These are phyloP conservation scores for Rhombomys opimus DNA, from an alignment of 2,113 vertebrate genomes.

Conservation along the genomic window DNA sequence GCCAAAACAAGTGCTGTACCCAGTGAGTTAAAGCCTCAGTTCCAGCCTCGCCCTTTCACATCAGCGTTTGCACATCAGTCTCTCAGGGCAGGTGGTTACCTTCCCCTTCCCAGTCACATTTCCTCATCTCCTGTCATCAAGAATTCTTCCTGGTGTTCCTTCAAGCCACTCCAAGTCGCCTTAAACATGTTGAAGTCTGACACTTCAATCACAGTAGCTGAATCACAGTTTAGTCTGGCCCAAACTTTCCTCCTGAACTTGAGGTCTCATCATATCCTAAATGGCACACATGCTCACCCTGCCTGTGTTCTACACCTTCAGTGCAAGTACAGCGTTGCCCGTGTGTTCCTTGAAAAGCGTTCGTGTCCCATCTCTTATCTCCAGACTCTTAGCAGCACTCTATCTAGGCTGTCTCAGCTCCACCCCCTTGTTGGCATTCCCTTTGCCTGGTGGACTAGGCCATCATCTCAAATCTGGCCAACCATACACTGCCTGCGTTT, in stretches of 20 bases:
- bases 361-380: background rate
- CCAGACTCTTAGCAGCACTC: background rate
- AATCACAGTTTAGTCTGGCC: conserved; percentile 9
- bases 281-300: background rate
- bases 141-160: background rate
- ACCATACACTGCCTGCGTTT: background rate
- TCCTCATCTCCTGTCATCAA: background rate
- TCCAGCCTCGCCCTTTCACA: background rate
- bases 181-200: background rate
- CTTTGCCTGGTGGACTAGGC: background rate
- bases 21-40: background rate
- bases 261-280: background rate
- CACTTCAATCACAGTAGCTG: background rate
- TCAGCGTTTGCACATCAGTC: background rate
- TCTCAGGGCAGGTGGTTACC: background rate
- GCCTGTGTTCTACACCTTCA: background rate
- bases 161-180: background rate
- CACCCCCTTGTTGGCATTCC: background rate
- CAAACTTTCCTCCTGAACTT: conserved; percentile 23
- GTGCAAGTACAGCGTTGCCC: background rate
- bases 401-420: background rate
- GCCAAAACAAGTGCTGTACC: background rate
- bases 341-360: background rate
- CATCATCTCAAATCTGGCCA: background rate
- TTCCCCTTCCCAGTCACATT: background rate